Evolutionary conservation across 1,140 invertebrate genomes (phyloP).

Genomic region (Asbolus verrucosus): DNA sequence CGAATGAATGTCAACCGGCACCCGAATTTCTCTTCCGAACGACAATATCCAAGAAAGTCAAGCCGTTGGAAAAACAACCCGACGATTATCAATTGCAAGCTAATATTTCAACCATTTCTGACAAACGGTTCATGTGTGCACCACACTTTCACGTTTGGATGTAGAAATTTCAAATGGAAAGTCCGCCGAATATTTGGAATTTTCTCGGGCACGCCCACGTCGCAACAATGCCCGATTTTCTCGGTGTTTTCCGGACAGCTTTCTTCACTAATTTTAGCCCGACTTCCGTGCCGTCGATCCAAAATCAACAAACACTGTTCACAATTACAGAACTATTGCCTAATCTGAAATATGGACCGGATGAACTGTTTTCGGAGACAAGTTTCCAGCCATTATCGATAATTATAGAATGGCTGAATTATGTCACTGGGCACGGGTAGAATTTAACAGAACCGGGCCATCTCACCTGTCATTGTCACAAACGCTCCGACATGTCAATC

Average conservation of each 20-base stretch:
- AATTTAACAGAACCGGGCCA: slow-evolving; percentile 13
- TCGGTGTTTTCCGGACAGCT: slow-evolving; percentile 11
- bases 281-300: slow-evolving; percentile 24
- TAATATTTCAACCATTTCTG: slow-evolving; percentile 2
- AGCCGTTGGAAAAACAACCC: not conserved
- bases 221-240: not conserved
- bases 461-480: slow-evolving; percentile 32
- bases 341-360: too few species aligned
- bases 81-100: not conserved
- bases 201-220: not conserved
- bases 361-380: too few species aligned
- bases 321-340: too few species aligned
- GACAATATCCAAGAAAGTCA: too few species aligned
- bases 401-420: slow-evolving; percentile 10
- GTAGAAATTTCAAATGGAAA: slow-evolving; percentile 32
- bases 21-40: slow-evolving; percentile 5
- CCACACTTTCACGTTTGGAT: slow-evolving; percentile 30
- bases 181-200: not conserved
- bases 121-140: slow-evolving; percentile 14
- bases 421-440: too few species aligned
- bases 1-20: slow-evolving; percentile 11
- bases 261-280: slow-evolving; percentile 17
- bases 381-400: too few species aligned
- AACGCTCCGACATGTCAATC: slow-evolving; percentile 3
- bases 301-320: slow-evolving; percentile 34